Conservation (phyloP, 2,113 vertebrate genomes). For the Oryzias celebensis region DNA sequence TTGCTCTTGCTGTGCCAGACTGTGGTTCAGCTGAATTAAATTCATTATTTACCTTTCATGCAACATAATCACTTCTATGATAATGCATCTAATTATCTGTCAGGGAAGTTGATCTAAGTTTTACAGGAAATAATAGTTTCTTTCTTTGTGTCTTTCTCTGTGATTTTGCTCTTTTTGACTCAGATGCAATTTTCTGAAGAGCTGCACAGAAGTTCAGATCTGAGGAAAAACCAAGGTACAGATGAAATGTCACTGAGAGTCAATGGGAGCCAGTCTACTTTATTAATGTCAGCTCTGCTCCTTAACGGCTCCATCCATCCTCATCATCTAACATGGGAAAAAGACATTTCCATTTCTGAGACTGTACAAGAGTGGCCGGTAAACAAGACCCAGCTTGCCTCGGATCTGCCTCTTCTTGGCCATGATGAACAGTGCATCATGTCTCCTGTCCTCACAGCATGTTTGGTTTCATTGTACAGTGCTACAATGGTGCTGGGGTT, state of each 20-base stretch:
- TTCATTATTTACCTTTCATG: background rate
- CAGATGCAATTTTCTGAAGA: slow-evolving; percentile 38
- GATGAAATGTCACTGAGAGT: slow-evolving; percentile 63
- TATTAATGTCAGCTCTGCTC: slow-evolving; percentile 23
- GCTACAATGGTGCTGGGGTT: slow-evolving; percentile 85
- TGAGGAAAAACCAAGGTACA: slow-evolving; percentile 37
- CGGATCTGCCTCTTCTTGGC: slow-evolving; percentile 62
- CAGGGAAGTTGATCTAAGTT: background rate
- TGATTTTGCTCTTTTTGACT: slow-evolving; percentile 13
- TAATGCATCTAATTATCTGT: slow-evolving; percentile 3
- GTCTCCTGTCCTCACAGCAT: slow-evolving; percentile 75
- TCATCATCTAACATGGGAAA: slow-evolving; percentile 35
- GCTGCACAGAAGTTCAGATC: slow-evolving; percentile 52
- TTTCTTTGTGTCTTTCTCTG: slow-evolving; percentile 7
- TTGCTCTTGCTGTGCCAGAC: background rate
- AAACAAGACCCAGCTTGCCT: slow-evolving; percentile 54
- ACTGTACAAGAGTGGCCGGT: slow-evolving; percentile 30
- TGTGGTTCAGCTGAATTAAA: background rate
- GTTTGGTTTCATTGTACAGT: slow-evolving; percentile 83
- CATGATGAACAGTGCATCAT: slow-evolving; percentile 79
- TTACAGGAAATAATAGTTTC: background rate
- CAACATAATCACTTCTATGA: background rate
- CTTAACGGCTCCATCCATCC: slow-evolving; percentile 44
- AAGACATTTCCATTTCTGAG: slow-evolving; percentile 18
- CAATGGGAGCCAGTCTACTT: slow-evolving; percentile 43